Evolutionary conservation across 2,888 invertebrate genomes (phyloP), one percentile per base, ranked within the genome.

Genomic region (Holacanthella duospinosa): DNA sequence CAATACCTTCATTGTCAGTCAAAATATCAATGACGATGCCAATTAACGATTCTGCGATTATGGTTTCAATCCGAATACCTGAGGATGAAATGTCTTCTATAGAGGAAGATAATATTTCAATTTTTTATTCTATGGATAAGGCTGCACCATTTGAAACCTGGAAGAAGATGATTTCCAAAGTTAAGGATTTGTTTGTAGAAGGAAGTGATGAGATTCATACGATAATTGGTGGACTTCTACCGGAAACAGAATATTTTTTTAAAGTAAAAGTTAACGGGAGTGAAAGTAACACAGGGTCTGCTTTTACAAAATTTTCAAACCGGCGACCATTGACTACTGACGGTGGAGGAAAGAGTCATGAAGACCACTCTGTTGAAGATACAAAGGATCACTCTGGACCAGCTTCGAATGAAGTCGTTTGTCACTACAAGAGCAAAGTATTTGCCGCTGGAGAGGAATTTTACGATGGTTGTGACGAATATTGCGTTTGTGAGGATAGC

Each of bases 401-500:
- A 4, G 19, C n/a, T 3, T 48, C 48, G 28, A 61, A 57, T 27
- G 62, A 56, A 2, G 54, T 60, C 29, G 43, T 55, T 29, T 78
- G 78, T 69, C 68, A 69, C 29, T 75, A 76, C 71, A 77, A 78
- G 63, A 77, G 75, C 3, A 72, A 74, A 54, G 60, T 58, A 36
- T 71, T 66, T 68, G 26, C 29, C 53, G 76, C 76, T 68, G 77
- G 85, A 0, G 85, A 87, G 71, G 87, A 87, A 76, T 88, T 87
- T 79, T 87, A 88, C 77, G 89, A 92, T 73, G 87, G 86, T 19
- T 93, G 93, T 75, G 82, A 86, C 16, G 84, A 87, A 58, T 81
- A 88, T 21, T 93, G 92, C 75, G 82, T 85, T 63, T 93, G 93
- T 75, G 82, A 83, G 1, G 82, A 83, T 1, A 80, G 80, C 1